Conservation (phyloP, 2,797 vertebrate genomes). For the Hippocampus kuda region DNA sequence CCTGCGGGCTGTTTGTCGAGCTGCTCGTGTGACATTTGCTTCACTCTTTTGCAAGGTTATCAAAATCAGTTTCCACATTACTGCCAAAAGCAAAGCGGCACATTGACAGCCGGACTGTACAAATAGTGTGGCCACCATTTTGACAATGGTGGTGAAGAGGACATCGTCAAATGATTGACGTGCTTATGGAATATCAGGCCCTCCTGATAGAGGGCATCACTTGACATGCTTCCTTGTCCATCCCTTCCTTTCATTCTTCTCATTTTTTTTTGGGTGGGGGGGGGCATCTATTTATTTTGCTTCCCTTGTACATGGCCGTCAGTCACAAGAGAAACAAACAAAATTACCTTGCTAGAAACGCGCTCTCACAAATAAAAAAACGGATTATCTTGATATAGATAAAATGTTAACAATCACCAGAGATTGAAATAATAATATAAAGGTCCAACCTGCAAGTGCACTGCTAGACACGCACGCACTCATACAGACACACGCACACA, state of each 20-base stretch:
- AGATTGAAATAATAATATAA: constrained; percentile 60
- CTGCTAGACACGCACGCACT: constrained; percentile 29
- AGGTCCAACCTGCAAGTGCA: constrained; percentile 43
- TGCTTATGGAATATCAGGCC: constrained; percentile 53
- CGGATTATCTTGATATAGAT: constrained; percentile 66
- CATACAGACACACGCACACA: constrained; percentile 22
- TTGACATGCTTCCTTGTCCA: no score
- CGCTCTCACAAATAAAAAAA: constrained; percentile 54
- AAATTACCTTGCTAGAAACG: constrained; percentile 43
- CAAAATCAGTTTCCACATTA: constrained; percentile 37
- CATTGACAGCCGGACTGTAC: constrained; percentile 34
- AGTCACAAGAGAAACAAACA: constrained; percentile 44
- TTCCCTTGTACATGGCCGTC: constrained; percentile 38
- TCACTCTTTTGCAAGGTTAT: constrained; percentile 31
- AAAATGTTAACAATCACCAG: constrained; percentile 65
- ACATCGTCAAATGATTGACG: constrained; percentile 51
- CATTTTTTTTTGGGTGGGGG: constrained; percentile 26
- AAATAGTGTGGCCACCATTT: constrained; percentile 41
- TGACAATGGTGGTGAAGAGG: constrained; percentile 46
- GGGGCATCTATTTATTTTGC: constrained; percentile 46
- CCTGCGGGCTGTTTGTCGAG: constrained; percentile 28
- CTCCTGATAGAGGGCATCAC: constrained; percentile 44
- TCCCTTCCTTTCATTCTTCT: constrained; percentile 21
- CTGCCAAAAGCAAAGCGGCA: constrained; percentile 15
- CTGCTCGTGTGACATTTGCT: constrained; percentile 27